Base-by-base conservation (phyloP, 2,888 invertebrate genomes). In the Leucozona laternaria region DNA sequence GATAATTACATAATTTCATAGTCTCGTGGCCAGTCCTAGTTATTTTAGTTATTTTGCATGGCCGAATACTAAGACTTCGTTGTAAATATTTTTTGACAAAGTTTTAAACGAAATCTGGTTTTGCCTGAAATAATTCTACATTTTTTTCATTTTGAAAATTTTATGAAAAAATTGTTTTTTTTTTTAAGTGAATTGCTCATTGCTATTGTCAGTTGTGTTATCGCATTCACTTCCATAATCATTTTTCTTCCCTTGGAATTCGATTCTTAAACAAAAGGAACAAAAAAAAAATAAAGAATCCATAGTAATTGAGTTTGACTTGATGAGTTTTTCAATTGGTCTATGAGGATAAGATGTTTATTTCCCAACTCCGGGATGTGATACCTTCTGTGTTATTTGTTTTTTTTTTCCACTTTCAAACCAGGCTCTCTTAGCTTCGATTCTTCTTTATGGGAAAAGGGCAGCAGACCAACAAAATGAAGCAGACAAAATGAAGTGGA, bases 271-370 rank as follows among this genome's bases (percentile, higher is more conserved):
- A 43, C n/a, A 40, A n/a, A 43, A 1, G 0, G 7, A 43, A 13
- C 3, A 48, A 20, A 25, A 1, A 53, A 11, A 28, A 31, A n/a
- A n/a, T n/a, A 31, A 5, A 50, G 50, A 10, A 55, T 60, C 50
- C 60, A 62, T 70, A 53, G 37, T 22, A 76, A 71, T 64, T 55
- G 70, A 28, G 40, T 40, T 45, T 77, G 77, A 82, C 71, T 81
- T 82, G 77, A 77, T 82, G 81, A 66, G 77, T 58, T 77, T 82
- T 77, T 77, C 71, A 81, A 81, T 77, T 77, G 64, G 58, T 50
- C 64, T 22, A 43, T 43, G 58, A 72, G 40, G 40, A 57, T 60
- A n/a, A n/a, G n/a, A 15, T 20, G 55, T 71, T 77, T 71, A 17
- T 50, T 77, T 68, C 37, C 15, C 72, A 28, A 34, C 15, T 40